Base-by-base conservation (phyloP, 2,797 vertebrate species). In the Fratercula arctica region DNA sequence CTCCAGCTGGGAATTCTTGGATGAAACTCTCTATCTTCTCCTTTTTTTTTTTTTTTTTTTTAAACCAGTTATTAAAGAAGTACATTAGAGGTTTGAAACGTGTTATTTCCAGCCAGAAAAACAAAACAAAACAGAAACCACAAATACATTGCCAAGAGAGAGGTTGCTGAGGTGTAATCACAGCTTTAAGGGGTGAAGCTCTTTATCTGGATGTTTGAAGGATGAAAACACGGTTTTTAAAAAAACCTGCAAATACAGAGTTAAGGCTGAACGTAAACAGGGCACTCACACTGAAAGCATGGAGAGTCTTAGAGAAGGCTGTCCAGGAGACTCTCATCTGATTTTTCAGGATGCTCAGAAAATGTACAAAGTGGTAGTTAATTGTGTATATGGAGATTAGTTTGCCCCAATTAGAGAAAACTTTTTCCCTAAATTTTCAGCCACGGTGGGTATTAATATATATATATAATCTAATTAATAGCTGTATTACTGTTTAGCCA, bases 1-100 rank as follows among this genome's bases (percentile, higher is more conserved):
- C 86, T 94, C 94, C 95, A 92, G 91, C 91, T 96, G 95, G 96
- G 94, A 94, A 93, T 95, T 94, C 94, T 92, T 90, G 88, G 91
- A 88, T 88, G 54, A 89, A 95, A 82, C 87, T 92, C 89, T 87
- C 46, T 84, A 78, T 91, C 89, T 92, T 91, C 90, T 90, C 24
- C 13, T 26, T 66, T 90, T 63, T 35, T 8, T 35, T 35, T n/a
- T 88, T 41, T 54, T 63, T 60, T 84, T 74, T 54, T 79, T 74
- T 46, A 89, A 89, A 33, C 16, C 33, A 72, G 81, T 95, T 96
- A 95, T 95, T 96, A 92, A 85, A 95, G 93, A 89, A 86, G 85
- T 89, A 63, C 24, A 51, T 93, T 76, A 66, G 50, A 95, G 76
- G 46, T 78, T 89, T 92, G 85, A 92, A 96, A 92, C 15, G 61